Evolutionary conservation across 2,797 vertebrate species (phyloP), one percentile per base, ranked within the genome.

Genomic region (Myiothlypis chrysogaster): DNA sequence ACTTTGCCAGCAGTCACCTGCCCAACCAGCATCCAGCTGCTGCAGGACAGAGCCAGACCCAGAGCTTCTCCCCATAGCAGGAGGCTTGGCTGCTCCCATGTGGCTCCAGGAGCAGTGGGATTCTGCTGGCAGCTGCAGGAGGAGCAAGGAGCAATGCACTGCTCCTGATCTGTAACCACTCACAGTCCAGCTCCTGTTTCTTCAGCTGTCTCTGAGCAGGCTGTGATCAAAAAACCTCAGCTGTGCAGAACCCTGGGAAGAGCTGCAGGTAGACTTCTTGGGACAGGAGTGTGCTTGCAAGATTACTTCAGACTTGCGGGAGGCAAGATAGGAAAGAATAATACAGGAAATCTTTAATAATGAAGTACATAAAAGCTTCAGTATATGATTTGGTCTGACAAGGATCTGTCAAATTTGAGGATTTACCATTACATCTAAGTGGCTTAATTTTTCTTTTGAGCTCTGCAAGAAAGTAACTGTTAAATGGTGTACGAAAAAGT

Each of bases 341-440:
- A 76, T 55, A 35, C 9, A 87, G 60, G 41, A 34, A 69, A 39
- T 72, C 14, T 84, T 90, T 57, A 87, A 90, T 79, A 82, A 59
- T 72, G 66, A 16, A 84, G 13, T 53, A 41, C 32, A 28, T 50
- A 3, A 55, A 72, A 76, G 34, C 34, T 44, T 82, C 44, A 85
- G 0, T 83, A 13, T 60, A 30, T 78, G 12, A 53, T 77, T 90
- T 73, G 11, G 2, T 52, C 63, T 91, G 57, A 83, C 22, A 59
- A 87, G 44, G 37, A 55, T 76, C 41, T 69, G 28, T 59, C 66
- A 59, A 34, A 65, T 52, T 41, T 76, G 28, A 87, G 63, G 32
- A 53, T 77, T 87, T 83, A 18, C 15, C 5, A 9, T 90, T 66
- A 24, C 25, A 32, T 73, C 25, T 83, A 69, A 82, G 52, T 47